Conservation (phyloP, 2,797 vertebrate genomes). For the Lophotriccus pileatus region DNA sequence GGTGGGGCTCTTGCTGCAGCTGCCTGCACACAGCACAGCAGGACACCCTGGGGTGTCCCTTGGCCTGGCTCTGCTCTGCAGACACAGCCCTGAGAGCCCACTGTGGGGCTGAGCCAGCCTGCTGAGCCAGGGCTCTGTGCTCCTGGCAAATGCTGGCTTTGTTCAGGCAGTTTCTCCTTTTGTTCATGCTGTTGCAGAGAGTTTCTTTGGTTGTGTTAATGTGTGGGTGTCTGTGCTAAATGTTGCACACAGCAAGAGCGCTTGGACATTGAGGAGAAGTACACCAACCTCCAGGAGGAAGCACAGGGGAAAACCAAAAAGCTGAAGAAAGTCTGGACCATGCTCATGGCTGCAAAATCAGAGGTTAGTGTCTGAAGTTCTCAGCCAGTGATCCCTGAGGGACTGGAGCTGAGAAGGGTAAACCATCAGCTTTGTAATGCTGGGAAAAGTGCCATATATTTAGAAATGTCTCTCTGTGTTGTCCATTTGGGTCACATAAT, state of each 20-base stretch:
- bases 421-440: not conserved
- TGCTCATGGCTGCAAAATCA: conserved; percentile 98
- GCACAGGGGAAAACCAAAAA: conserved; percentile 99
- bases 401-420: not conserved
- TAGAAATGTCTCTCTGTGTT: not conserved
- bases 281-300: conserved; percentile 96
- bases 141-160: not conserved
- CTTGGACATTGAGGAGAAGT: conserved; percentile 98
- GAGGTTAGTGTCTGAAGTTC: conserved; percentile 79
- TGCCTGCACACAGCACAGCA: not conserved
- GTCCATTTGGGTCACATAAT: not conserved
- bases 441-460: rapidly evolving
- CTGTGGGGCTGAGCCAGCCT: not conserved
- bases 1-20: conserved; percentile 66
- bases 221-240: not conserved
- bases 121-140: not conserved
- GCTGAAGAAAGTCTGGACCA: conserved; percentile 98
- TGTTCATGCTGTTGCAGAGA: not conserved
- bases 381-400: not conserved
- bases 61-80: not conserved
- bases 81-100: rapidly evolving
- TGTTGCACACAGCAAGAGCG: conserved; percentile 90
- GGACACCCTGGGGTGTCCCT: rapidly evolving
- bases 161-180: not conserved
- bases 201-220: not conserved